phyloP scores from a whole-genome alignment of 1,140 invertebrate genomes.

The Apolygus lucorum region DNA sequence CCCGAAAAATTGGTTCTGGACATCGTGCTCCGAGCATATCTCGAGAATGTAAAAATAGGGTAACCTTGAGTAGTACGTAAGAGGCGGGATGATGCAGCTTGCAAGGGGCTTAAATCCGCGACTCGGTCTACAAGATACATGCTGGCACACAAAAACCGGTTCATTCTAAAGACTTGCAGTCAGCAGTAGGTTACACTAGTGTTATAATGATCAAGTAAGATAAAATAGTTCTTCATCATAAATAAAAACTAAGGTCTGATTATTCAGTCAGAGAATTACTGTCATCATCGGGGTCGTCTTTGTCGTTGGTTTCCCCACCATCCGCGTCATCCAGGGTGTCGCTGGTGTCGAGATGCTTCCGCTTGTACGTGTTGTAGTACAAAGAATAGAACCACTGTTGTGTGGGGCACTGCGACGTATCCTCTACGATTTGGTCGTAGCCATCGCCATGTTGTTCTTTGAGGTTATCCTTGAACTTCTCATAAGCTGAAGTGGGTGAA shows the following conservation, averaged over 20 bases:
- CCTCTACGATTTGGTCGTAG: not conserved
- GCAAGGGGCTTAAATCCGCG: too few relatives aligned
- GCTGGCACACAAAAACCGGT: not conserved
- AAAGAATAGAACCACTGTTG: constrained; percentile 6
- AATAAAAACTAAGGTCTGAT: not conserved
- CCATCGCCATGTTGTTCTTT: not conserved
- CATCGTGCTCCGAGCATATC: too few relatives aligned
- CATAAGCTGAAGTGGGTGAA: constrained; percentile 4
- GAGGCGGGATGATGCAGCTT: too few relatives aligned
- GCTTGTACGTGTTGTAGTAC: constrained; percentile 12
- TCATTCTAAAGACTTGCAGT: not conserved
- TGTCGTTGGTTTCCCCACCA: not conserved
- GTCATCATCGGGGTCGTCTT: not conserved
- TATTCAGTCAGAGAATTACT: constrained; percentile 13
- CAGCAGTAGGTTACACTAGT: constrained; percentile 9
- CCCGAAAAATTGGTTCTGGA: too few relatives aligned
- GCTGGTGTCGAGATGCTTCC: constrained; percentile 2
- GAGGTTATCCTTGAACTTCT: constrained; percentile 4
- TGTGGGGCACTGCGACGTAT: not conserved
- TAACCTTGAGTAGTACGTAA: too few relatives aligned
- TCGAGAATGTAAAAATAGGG: too few relatives aligned
- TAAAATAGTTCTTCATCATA: constrained; percentile 6
- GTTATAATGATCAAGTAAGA: constrained; percentile 5
- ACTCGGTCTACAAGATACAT: too few relatives aligned
- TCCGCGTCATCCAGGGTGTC: not conserved